Percentiles rank a stretch among this genome's conserved stretches.
phyloP scores from a whole-genome alignment of 2,888 invertebrate genomes.

The Drosophila recens region DNA sequence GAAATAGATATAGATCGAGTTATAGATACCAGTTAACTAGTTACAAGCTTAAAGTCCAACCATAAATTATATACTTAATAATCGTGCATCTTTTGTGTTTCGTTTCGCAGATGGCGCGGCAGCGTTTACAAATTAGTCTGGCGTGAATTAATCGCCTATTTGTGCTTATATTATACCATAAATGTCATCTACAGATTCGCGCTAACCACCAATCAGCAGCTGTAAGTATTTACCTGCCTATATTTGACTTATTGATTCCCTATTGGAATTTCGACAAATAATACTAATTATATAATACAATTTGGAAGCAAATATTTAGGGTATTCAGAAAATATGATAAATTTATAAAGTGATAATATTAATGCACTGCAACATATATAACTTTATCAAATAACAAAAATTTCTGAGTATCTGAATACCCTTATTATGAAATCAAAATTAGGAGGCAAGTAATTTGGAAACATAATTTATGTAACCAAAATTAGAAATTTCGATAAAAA shows the following conservation, averaged over 20 bases:
- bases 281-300: background rate
- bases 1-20: constrained; percentile 24
- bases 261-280: background rate
- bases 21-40: constrained; percentile 10
- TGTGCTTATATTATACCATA: constrained; percentile 93
- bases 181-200: constrained; percentile 94
- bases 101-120: constrained; percentile 93
- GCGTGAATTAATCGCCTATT: constrained; percentile 95
- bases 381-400: too few species aligned
- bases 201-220: constrained; percentile 91
- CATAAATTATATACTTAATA: constrained; percentile 21
- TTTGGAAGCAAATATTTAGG: too few species aligned
- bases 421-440: background rate
- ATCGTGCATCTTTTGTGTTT: constrained; percentile 77
- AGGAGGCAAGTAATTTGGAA: too few species aligned
- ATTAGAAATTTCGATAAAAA: too few species aligned
- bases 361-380: too few species aligned
- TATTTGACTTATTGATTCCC: background rate
- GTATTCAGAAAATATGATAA: too few species aligned
- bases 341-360: too few species aligned
- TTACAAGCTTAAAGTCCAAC: constrained; percentile 39
- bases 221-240: constrained; percentile 86
- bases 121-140: constrained; percentile 98
- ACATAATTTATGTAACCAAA: too few species aligned
- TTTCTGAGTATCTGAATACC: too few species aligned